Base-by-base conservation (phyloP, 2,888 invertebrate species). In the Scrobipalpa atriplicella region DNA sequence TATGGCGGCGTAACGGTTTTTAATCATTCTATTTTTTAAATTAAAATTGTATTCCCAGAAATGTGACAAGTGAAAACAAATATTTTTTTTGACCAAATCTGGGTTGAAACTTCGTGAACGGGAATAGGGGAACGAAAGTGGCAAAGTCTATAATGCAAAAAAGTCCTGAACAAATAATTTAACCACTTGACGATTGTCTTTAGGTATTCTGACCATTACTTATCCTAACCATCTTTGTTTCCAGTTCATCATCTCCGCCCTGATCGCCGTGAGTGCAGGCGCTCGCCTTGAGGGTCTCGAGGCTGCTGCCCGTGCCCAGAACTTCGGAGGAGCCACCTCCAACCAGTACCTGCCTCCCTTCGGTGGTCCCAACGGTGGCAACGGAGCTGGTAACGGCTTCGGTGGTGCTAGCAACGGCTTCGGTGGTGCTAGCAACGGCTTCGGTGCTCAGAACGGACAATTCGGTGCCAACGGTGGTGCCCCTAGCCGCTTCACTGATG, bases 281-380 rank as follows among this genome's bases (percentile, higher is more conserved):
- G 91, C 79, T 41, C 90, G 92, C 13, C 72, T 92, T 61, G 92
- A 92, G 68, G 86, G 90, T 39, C 80, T 92, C 2, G 90, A 92
- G 72, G 85, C 39, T 9, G 89, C 54, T 77, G 82, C 29, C 90
- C 73, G 19, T 41, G 70, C 71, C 13, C 39, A 51, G 21, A 47
- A 21, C 56, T 56, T 62, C 19, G 51, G 43, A 9, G 39, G n/a
- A n/a, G 29, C 63, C 10, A 38, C 47, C 18, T 64, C 64, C 39
- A 63, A 63, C 63, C 36, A 63, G 38, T 63, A 63, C 63, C 52
- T 63, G 21, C 52, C 63, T 52, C 63, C 63, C 19, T 64, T 64
- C 54, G 52, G 54, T 9, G 64, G 64, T 18, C 39, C 52, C 2
- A 64, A 38, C 21, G 47, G 21, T 18, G n/a, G 47, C 64, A 8